Percentiles rank a stretch among this genome's conserved stretches.
Evolutionary conservation across 1,140 invertebrate species (phyloP).

Genomic region (Drosophila insularis): DNA sequence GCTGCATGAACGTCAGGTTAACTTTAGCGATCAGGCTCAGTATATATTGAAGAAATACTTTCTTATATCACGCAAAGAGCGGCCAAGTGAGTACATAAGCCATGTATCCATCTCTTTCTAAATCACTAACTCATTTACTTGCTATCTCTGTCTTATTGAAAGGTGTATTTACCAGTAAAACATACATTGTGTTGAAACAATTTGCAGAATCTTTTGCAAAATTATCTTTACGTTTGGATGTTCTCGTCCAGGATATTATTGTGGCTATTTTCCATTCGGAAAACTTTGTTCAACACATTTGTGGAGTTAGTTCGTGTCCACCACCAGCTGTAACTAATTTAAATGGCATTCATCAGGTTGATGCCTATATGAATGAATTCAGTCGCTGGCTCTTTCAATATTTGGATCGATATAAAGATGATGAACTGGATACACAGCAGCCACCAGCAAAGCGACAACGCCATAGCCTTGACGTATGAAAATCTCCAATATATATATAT

Average conservation of each 20-base stretch:
- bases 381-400: conserved; percentile 57
- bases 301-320: conserved; percentile 40
- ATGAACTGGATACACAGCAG: conserved; percentile 17
- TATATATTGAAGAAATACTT: conserved; percentile 69
- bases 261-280: conserved; percentile 71
- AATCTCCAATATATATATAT: neutral
- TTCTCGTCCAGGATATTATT: conserved; percentile 58
- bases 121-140: too few species aligned
- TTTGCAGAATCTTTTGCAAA: conserved; percentile 76
- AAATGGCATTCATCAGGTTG: conserved; percentile 50
- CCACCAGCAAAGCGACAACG: conserved; percentile 25
- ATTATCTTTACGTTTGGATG: conserved; percentile 62
- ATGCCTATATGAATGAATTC: conserved; percentile 66
- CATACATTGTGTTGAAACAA: conserved; percentile 69
- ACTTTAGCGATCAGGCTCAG: conserved; percentile 43
- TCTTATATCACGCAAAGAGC: conserved; percentile 53
- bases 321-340: conserved; percentile 51
- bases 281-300: conserved; percentile 59
- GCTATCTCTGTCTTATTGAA: neutral
- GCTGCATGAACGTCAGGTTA: conserved; percentile 53
- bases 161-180: conserved; percentile 71
- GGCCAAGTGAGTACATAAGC: conserved; percentile 49
- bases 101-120: conserved; percentile 7
- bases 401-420: conserved; percentile 46
- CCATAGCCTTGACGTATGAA: neutral